These are phyloP conservation scores for Pygmarrhopalites habei DNA, from an alignment of 1,140 invertebrate genomes.

Conservation along the genomic window DNA sequence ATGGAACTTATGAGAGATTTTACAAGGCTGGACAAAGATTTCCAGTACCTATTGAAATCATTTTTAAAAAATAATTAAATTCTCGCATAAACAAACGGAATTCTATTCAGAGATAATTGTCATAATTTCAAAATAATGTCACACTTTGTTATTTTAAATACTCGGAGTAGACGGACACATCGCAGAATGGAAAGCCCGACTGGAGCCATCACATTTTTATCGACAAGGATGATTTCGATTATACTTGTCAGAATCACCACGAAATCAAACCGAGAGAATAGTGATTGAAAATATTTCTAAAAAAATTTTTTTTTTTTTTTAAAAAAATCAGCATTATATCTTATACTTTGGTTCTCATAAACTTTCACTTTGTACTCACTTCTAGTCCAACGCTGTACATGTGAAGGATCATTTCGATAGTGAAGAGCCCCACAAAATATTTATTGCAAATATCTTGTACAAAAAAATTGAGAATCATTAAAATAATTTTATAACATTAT, in stretches of 20 bases:
- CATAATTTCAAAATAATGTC: neutral
- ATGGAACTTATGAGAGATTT: slow-evolving; percentile 66
- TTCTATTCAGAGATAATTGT: neutral
- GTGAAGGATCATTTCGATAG: slow-evolving; percentile 97
- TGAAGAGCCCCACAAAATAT: slow-evolving; percentile 95
- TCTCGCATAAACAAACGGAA: no score
- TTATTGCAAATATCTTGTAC: no score
- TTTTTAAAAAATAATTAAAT: slow-evolving; percentile 2
- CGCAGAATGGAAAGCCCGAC: slow-evolving; percentile 91
- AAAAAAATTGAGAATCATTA: neutral
- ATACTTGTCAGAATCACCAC: slow-evolving; percentile 96
- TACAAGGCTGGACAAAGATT: slow-evolving; percentile 92
- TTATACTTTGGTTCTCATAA: neutral
- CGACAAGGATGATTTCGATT: slow-evolving; percentile 82
- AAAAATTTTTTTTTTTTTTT: no score
- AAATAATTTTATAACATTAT: neutral
- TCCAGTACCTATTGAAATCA: slow-evolving; percentile 77
- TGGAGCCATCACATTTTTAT: slow-evolving; percentile 66
- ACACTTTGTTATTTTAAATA: slow-evolving; percentile 92
- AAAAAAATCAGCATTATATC: no score
- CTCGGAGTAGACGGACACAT: slow-evolving; percentile 87
- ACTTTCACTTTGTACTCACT: slow-evolving; percentile 53
- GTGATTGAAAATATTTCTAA: slow-evolving; percentile 90
- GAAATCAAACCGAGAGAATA: slow-evolving; percentile 94
- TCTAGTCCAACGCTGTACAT: slow-evolving; percentile 99